Evolutionary conservation across 2,113 vertebrate species (phyloP), one percentile per base, ranked within the genome.

Genomic region (Ciconia stormi): DNA sequence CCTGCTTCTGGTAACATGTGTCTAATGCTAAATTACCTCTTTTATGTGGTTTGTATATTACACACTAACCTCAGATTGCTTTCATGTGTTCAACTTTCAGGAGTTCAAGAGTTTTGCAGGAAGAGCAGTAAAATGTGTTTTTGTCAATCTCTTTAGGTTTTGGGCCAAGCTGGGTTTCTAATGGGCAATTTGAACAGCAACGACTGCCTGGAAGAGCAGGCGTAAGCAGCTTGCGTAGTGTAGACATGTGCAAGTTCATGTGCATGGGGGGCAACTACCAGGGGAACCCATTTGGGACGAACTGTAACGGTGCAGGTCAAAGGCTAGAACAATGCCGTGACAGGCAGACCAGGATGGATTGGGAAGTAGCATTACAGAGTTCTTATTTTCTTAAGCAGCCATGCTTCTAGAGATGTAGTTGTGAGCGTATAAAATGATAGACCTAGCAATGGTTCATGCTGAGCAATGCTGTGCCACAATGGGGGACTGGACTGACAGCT

Each of bases 31-130:
- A 97, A 95, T 79, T 88, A 89, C 20, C 52, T 47, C 63, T 82
- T 97, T 97, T 90, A 90, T 96, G 94, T 96, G 89, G 93, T 97
- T 89, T 97, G 71, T 46, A 59, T 93, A 58, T 73, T 94, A 71
- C 55, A 83, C 5, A 1, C 59, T 90, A 96, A 93, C 74, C 87
- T 93, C 91, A 74, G 77, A 38, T 46, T 87, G 93, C 95, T 78
- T 96, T 96, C 49, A 91, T 95, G 93, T 95, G 70, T 94, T 94
- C 87, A 91, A 44, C 91, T 95, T 94, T 87, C 62, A 66, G 44
- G 59, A 95, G 96, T 93, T 97, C 91, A 94, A 85, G 89, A 73
- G 81, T 93, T 95, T 91, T 94, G 74, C 89, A 97, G 94, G 84
- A 96, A 97, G 73, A 86, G 78, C 84, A 91, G 50, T 0, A 22